Evolutionary conservation across 2,888 invertebrate genomes (phyloP).

Genomic region (Patella caerulea): DNA sequence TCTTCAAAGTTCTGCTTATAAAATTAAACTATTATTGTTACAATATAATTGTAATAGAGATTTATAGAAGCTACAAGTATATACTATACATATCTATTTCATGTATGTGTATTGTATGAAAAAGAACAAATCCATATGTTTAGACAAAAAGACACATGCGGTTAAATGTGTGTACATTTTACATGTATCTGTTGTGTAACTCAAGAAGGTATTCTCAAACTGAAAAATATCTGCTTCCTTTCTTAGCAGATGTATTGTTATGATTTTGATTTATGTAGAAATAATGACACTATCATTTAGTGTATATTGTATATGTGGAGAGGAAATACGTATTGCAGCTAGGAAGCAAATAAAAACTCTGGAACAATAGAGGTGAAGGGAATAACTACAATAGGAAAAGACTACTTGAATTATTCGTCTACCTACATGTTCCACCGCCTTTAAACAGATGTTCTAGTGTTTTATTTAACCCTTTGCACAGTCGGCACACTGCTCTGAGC

Average conservation of each 20-base stretch:
- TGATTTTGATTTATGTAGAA: conserved; percentile 5
- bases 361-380: neutral
- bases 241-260: neutral
- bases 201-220: neutral
- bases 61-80: too few relatives aligned
- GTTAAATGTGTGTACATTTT: too few relatives aligned
- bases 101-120: too few relatives aligned
- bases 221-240: conserved; percentile 1
- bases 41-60: too few relatives aligned
- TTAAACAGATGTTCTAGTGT: neutral
- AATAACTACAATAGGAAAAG: conserved; percentile 6
- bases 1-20: too few relatives aligned
- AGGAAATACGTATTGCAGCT: conserved; percentile 1
- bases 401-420: conserved; percentile 1
- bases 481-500: too few relatives aligned
- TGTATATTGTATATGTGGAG: neutral
- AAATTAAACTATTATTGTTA: too few relatives aligned
- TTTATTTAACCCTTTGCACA: too few relatives aligned
- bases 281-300: conserved; percentile 2
- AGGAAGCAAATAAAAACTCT: neutral
- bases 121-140: too few relatives aligned
- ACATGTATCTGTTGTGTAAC: neutral
- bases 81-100: too few relatives aligned
- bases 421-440: neutral
- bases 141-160: too few relatives aligned